phyloP scores from a whole-genome alignment of 2,113 vertebrate species.

The Mormoops blainvillei region DNA sequence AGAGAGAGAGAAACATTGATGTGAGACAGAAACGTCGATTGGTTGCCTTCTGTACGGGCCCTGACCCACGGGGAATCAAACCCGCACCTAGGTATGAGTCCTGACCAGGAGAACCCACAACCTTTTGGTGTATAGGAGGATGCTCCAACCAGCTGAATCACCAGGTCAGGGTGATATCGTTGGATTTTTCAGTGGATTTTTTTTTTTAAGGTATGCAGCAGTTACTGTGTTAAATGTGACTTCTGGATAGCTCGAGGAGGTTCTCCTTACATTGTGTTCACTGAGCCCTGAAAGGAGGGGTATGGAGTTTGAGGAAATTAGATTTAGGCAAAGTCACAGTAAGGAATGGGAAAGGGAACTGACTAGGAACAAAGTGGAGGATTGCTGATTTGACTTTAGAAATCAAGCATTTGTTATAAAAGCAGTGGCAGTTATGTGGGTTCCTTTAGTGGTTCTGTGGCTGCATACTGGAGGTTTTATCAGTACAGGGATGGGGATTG shows the following conservation, averaged over 20 bases:
- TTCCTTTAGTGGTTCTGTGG: not conserved
- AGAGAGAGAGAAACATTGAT: no score
- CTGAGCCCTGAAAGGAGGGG: not conserved
- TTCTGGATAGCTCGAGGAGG: not conserved
- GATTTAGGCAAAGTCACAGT: not conserved
- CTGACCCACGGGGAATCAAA: no score
- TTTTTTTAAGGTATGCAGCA: not conserved
- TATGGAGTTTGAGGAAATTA: not conserved
- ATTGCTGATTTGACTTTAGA: not conserved
- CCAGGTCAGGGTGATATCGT: not conserved
- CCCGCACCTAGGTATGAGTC: no score
- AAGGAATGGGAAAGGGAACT: not conserved
- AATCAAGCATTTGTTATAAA: not conserved
- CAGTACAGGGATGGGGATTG: not conserved
- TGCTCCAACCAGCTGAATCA: no score
- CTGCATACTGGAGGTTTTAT: not conserved
- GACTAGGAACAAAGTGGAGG: not conserved
- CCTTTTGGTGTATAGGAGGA: no score
- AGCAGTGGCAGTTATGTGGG: not conserved
- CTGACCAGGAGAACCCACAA: no score
- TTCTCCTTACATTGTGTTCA: not conserved
- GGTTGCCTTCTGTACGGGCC: no score
- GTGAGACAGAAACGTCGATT: no score
- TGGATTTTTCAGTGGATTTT: not conserved
- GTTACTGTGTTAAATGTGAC: not conserved